A percentile compares a stretch with the other conserved stretches of the same genome.
Conservation (phyloP, 2,888 invertebrate species). For the Lepeophtheirus nordmannii region DNA sequence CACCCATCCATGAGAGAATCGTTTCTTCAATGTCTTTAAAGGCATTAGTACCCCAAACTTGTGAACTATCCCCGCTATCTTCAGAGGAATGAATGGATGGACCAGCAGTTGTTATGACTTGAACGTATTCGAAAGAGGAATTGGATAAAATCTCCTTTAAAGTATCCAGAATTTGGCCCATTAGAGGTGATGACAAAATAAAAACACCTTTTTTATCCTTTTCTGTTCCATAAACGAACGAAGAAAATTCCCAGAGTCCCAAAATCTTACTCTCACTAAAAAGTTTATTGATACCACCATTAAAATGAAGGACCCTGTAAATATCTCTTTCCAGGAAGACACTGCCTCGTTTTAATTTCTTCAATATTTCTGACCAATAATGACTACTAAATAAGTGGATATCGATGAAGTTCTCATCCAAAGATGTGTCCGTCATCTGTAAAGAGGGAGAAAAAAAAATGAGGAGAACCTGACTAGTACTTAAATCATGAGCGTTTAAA, state of each 20-base stretch:
- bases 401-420: background rate
- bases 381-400: background rate
- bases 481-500: background rate
- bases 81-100: conserved; percentile 1
- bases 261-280: background rate
- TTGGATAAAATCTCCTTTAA: background rate
- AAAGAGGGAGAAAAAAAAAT: background rate
- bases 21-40: background rate
- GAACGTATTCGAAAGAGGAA: background rate
- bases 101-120: background rate
- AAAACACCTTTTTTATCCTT: background rate
- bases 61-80: background rate
- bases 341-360: background rate
- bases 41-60: background rate
- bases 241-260: background rate
- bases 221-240: background rate
- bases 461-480: background rate
- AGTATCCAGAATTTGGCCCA: background rate
- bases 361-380: background rate
- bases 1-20: background rate
- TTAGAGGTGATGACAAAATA: background rate
- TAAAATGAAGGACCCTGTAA: background rate
- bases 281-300: background rate
- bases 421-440: background rate
- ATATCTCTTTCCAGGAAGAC: background rate